These are phyloP conservation scores for Scyliorhinus canicula DNA, from an alignment of 2,797 vertebrate genomes.

Conservation along the genomic window DNA sequence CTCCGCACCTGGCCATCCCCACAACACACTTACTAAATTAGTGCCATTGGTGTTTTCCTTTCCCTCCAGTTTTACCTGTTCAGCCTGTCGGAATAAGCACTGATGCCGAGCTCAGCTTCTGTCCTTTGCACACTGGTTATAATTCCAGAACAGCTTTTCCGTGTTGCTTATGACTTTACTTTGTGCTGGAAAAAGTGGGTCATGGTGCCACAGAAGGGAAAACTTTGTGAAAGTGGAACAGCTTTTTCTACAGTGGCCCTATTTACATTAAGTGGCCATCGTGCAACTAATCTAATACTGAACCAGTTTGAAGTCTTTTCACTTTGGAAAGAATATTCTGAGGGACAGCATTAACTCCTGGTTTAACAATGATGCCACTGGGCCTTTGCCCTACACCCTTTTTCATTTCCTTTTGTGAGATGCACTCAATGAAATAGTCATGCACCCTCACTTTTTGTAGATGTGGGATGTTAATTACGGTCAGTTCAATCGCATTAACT, in stretches of 20 bases:
- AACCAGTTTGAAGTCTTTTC: not conserved
- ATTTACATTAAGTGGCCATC: conserved; percentile 16
- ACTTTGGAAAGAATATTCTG: not conserved
- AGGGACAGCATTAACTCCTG: not conserved
- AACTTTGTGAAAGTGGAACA: not conserved
- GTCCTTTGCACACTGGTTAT: not conserved
- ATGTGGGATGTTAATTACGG: conserved; percentile 7
- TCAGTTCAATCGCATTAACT: not conserved
- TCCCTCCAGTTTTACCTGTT: not conserved
- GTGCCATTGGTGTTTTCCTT: not conserved
- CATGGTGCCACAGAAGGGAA: conserved; percentile 16
- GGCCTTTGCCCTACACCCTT: not conserved
- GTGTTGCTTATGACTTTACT: conserved; percentile 10
- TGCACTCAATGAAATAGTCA: not conserved
- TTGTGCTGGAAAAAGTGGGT: conserved; percentile 19
- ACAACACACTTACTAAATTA: not conserved
- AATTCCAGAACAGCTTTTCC: not conserved
- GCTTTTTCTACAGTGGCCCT: conserved; percentile 7
- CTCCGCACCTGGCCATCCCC: not conserved
- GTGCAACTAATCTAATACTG: not conserved
- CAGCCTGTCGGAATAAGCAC: not conserved
- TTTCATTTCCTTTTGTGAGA: not conserved
- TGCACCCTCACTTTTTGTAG: not conserved
- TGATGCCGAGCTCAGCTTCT: not conserved
- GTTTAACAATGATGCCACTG: not conserved